Percentiles rank a stretch among this genome's conserved stretches.
phyloP scores from a whole-genome alignment of 2,113 vertebrate species.

The Lepisosteus osseus region DNA sequence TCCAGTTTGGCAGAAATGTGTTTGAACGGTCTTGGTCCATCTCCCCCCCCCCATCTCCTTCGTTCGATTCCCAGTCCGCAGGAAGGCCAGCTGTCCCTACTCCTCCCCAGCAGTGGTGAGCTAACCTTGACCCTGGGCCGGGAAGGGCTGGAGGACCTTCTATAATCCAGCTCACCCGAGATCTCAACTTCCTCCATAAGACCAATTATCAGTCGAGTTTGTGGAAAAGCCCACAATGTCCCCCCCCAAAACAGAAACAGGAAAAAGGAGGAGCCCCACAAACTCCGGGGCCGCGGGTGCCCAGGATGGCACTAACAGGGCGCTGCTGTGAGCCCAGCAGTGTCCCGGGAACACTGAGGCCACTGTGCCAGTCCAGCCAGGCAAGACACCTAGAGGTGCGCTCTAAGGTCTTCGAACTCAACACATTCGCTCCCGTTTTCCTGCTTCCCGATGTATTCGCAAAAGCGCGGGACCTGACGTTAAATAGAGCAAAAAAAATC shows the following conservation, averaged over 20 bases:
- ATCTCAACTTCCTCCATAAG: too few relatives aligned
- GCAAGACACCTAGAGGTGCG: conserved; percentile 15
- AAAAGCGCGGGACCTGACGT: conserved; percentile 59
- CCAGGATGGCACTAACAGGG: too few relatives aligned
- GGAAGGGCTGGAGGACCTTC: too few relatives aligned
- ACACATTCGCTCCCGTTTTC: not conserved
- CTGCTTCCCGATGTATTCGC: conserved; percentile 37
- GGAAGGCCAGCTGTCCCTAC: conserved; percentile 16
- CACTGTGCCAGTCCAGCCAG: conserved; percentile 9
- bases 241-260: too few relatives aligned
- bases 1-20: conserved; percentile 90
- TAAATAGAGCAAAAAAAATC: conserved; percentile 68
- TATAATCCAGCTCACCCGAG: too few relatives aligned
- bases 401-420: not conserved
- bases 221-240: too few relatives aligned
- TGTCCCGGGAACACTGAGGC: not conserved
- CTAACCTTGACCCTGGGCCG: not conserved
- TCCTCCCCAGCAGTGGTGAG: conserved; percentile 31
- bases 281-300: too few relatives aligned
- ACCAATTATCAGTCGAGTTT: too few relatives aligned
- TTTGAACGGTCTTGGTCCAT: not conserved
- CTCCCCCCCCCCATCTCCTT: conserved; percentile 12
- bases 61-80: conserved; percentile 26
- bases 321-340: not conserved
- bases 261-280: too few relatives aligned